Percentiles rank a stretch among this genome's conserved stretches.
Evolutionary conservation across 2,113 vertebrate species (phyloP).

Genomic region (Labeo rohita): DNA sequence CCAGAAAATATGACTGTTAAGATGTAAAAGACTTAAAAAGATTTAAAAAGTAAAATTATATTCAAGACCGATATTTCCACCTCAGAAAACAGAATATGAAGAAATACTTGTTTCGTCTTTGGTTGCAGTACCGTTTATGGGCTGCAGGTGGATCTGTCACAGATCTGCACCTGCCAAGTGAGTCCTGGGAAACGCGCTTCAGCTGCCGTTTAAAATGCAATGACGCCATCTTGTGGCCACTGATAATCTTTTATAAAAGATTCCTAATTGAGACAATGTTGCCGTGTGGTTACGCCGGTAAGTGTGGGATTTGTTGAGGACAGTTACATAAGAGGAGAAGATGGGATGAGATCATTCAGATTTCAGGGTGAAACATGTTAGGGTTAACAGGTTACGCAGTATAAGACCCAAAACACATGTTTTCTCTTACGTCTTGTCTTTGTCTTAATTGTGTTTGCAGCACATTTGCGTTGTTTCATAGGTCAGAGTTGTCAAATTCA

Average conservation of each 20-base stretch:
- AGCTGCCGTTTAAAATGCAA: not conserved
- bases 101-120: not conserved
- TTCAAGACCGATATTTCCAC: not conserved
- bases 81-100: not conserved
- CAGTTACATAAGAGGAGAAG: not conserved
- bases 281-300: no score
- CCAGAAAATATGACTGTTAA: not conserved
- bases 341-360: not conserved
- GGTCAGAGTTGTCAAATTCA: no score
- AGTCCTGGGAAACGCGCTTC: no score
- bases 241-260: not conserved
- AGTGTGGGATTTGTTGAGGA: no score
- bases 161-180: not conserved
- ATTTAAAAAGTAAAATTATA: not conserved
- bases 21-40: not conserved
- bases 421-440: not conserved
- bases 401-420: not conserved
- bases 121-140: not conserved
- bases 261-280: not conserved
- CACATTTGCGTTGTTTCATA: no score
- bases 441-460: no score
- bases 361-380: not conserved
- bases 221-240: slow-evolving; percentile 16
- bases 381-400: not conserved
- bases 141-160: not conserved